Base-by-base conservation (phyloP, 1,140 invertebrate genomes). In the Ptiloglossa arizonensis region DNA sequence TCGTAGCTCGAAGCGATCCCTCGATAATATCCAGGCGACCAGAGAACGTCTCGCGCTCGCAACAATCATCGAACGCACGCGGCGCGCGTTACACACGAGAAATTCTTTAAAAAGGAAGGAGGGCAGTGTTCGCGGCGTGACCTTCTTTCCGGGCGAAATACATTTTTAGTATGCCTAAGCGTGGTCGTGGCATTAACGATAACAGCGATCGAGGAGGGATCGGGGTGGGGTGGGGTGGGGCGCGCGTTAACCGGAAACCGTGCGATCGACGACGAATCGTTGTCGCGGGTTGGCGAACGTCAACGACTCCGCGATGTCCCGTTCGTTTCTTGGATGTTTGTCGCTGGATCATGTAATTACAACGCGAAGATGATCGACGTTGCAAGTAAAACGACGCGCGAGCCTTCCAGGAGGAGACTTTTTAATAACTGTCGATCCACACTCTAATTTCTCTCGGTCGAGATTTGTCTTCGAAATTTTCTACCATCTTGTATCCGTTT, bases 51-150 rank as follows among this genome's bases (percentile, higher is more conserved):
- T 38, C 32, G 32, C 4, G 57, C 11, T 29, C 11, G 22, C 27
- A 32, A 38, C 8, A 19, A 63, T 38, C 35, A 22, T 27, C n/a
- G 60, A 63, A 24, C n/a, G 52, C 6, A 24, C n/a, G 52, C 22
- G 0, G 29, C 17, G 56, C 15, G 57, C 57, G 19, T 60, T 8
- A 60, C n/a, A n/a, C n/a, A n/a, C 11, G n/a, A 62, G 59, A 35
- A 62, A 62, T 62, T 15, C 59, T 44, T 62, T 62, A 62, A 27
- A 57, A 62, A 77, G 54, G 72, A 71, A 71, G 74, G 24, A 38
- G 46, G 38, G 63, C 52, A 64, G 35, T 35, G n/a, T 24, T 62
- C 63, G 17, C 50, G 17, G 9, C 8, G n/a, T 66, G 74, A 81
- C 79, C 62, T 17, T 78, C 32, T 81, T 81, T 67, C 35, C 52